phyloP scores from a whole-genome alignment of 2,888 invertebrate genomes.

The Macrophya annulata region DNA sequence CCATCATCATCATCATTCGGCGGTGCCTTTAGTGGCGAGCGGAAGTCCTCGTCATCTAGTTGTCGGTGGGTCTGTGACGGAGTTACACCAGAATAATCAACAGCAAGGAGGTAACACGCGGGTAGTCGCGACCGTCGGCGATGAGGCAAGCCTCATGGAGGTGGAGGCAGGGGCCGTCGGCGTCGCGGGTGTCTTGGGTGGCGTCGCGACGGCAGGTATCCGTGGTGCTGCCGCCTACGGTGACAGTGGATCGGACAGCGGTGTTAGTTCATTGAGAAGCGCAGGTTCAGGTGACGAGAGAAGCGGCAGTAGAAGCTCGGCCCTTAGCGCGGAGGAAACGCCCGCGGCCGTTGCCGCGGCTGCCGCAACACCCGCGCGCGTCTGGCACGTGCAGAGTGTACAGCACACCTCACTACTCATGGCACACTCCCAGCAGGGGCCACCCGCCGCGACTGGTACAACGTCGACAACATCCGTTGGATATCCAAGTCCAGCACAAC shows the following conservation, averaged over 20 bases:
- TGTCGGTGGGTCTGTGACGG: slow-evolving; percentile 61
- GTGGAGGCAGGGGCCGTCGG: slow-evolving; percentile 75
- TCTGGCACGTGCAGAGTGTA: slow-evolving; percentile 83
- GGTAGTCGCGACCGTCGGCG: slow-evolving; percentile 65
- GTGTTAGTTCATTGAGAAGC: slow-evolving; percentile 89
- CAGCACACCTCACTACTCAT: slow-evolving; percentile 84
- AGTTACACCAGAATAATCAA: slow-evolving; percentile 64
- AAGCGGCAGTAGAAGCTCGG: slow-evolving; percentile 88
- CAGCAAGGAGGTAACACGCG: slow-evolving; percentile 67
- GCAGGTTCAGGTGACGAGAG: slow-evolving; percentile 88
- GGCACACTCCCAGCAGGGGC: slow-evolving; percentile 81
- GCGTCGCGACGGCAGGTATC: slow-evolving; percentile 66
- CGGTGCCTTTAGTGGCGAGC: slow-evolving; percentile 17
- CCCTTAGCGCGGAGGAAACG: slow-evolving; percentile 88
- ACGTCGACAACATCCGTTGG: slow-evolving; percentile 71
- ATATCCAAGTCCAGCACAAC: slow-evolving; percentile 68
- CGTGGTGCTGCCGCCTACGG: slow-evolving; percentile 79
- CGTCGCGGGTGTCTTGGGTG: slow-evolving; percentile 64
- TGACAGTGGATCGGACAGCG: slow-evolving; percentile 84
- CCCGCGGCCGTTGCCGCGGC: slow-evolving; percentile 79
- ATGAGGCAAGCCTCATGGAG: slow-evolving; percentile 75
- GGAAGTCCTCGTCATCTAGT: slow-evolving; percentile 60
- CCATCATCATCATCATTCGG: slow-evolving; percentile 60
- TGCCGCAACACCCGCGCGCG: slow-evolving; percentile 74
- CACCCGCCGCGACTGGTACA: slow-evolving; percentile 71